These are phyloP conservation scores for Drosophila anceps DNA, from an alignment of 2,888 invertebrate genomes.

Conservation along the genomic window DNA sequence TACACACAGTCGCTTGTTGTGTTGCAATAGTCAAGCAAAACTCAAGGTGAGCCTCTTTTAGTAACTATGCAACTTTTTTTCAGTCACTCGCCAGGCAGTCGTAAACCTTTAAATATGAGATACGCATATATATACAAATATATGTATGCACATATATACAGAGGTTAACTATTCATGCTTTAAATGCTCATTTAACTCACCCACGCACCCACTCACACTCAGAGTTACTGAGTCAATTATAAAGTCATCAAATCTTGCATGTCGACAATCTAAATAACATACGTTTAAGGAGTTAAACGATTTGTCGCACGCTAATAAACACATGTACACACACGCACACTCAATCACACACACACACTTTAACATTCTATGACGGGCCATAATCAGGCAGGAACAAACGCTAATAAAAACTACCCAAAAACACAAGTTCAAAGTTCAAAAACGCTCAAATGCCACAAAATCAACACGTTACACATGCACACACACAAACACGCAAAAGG, in stretches of 20 bases:
- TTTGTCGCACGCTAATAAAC: slow-evolving; percentile 61
- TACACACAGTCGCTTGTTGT: slow-evolving; percentile 34
- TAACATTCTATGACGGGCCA: slow-evolving; percentile 56
- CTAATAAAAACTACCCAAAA: slow-evolving; percentile 47
- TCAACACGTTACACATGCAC: slow-evolving; percentile 61
- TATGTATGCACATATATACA: background rate
- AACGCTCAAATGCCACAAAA: slow-evolving; percentile 78
- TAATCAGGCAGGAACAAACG: slow-evolving; percentile 58
- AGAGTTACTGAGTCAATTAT: slow-evolving; percentile 28
- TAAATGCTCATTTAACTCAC: background rate
- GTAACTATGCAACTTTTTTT: slow-evolving; percentile 43
- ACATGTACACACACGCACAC: slow-evolving; percentile 34
- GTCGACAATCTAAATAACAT: slow-evolving; percentile 30
- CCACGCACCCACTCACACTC: background rate
- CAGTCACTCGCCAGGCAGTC: slow-evolving; percentile 32
- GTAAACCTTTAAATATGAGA: slow-evolving; percentile 22
- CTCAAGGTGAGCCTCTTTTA: slow-evolving; percentile 62
- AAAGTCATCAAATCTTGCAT: slow-evolving; percentile 35
- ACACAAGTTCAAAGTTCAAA: slow-evolving; percentile 73
- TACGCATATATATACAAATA: background rate
- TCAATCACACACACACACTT: slow-evolving; percentile 12
- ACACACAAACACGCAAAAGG: slow-evolving; percentile 32
- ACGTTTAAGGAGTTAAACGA: slow-evolving; percentile 68
- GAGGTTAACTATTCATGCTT: slow-evolving; percentile 2
- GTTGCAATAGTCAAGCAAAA: slow-evolving; percentile 63